Conservation (phyloP, 1,140 invertebrate genomes). For the Penaeus japonicus region DNA sequence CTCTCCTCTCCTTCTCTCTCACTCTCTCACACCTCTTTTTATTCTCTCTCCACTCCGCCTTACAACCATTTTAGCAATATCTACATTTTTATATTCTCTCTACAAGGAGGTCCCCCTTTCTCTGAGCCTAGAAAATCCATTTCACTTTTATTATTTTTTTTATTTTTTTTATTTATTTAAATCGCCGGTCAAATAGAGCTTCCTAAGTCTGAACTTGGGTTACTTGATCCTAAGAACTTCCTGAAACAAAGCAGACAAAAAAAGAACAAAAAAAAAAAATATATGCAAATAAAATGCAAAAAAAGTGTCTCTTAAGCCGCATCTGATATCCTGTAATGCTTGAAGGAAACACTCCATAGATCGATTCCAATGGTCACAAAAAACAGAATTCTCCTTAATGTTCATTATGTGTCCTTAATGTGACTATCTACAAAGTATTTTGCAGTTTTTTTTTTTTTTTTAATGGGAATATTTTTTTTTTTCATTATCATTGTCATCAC, state of each 20-base stretch:
- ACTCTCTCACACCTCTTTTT: no score
- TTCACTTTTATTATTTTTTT: no score
- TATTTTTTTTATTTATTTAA: no score
- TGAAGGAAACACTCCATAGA: conserved; percentile 34
- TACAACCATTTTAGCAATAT: no score
- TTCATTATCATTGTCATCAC: neutral
- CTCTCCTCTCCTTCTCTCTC: no score
- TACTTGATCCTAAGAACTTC: no score
- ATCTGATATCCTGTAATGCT: conserved; percentile 47
- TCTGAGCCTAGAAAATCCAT: no score
- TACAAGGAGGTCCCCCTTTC: no score
- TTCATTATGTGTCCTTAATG: conserved; percentile 46
- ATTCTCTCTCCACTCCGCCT: no score
- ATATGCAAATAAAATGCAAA: neutral
- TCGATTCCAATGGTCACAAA: conserved; percentile 34
- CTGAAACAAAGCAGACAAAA: conserved; percentile 22
- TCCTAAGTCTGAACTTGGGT: no score
- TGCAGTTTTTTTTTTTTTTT: neutral
- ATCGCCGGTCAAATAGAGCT: no score
- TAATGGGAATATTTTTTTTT: conserved; percentile 31
- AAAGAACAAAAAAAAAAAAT: conserved; percentile 35
- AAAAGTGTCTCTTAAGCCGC: neutral
- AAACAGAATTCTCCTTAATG: conserved; percentile 6
- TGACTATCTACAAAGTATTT: conserved; percentile 44
- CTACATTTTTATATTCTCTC: no score